Percentiles rank a stretch among this genome's conserved stretches.
These are phyloP conservation scores for Torymus texanus DNA, from an alignment of 2,888 invertebrate genomes.

Conservation along the genomic window DNA sequence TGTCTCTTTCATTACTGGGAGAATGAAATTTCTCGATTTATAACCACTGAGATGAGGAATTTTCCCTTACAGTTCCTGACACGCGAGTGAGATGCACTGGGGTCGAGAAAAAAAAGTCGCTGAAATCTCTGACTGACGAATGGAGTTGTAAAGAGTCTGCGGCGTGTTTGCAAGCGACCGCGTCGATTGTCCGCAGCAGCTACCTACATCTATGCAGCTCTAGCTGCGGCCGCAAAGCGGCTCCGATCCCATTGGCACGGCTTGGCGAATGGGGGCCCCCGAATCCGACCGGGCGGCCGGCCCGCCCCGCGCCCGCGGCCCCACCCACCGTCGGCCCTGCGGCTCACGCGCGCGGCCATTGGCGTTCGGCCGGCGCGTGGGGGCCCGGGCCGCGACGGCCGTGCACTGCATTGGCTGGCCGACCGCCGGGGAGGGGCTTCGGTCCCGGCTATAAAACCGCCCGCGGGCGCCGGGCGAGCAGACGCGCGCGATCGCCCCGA, in stretches of 20 bases:
- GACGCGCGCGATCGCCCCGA: constrained; percentile 41
- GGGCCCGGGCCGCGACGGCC: not conserved
- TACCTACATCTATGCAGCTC: not conserved
- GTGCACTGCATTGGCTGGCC: constrained; percentile 5
- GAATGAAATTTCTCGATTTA: too few relatives aligned
- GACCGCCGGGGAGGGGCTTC: not conserved
- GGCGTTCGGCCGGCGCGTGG: too few relatives aligned
- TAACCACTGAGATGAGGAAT: too few relatives aligned
- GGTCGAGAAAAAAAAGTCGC: too few relatives aligned
- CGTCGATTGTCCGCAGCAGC: too few relatives aligned
- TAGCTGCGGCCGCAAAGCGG: not conserved
- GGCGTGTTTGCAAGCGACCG: too few relatives aligned
- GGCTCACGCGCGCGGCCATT: constrained; percentile 10
- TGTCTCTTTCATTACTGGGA: too few relatives aligned
- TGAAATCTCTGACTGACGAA: too few relatives aligned
- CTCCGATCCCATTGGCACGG: constrained; percentile 25
- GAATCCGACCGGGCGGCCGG: not conserved
- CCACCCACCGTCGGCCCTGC: too few relatives aligned
- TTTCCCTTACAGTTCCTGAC: too few relatives aligned
- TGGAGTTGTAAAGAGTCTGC: too few relatives aligned
- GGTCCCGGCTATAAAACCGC: constrained; percentile 33
- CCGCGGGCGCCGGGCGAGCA: not conserved
- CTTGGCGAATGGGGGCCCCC: constrained; percentile 29
- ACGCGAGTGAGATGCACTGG: too few relatives aligned
- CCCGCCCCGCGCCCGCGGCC: not conserved